phyloP scores from a whole-genome alignment of 2,113 vertebrate species.

The Channa argus region DNA sequence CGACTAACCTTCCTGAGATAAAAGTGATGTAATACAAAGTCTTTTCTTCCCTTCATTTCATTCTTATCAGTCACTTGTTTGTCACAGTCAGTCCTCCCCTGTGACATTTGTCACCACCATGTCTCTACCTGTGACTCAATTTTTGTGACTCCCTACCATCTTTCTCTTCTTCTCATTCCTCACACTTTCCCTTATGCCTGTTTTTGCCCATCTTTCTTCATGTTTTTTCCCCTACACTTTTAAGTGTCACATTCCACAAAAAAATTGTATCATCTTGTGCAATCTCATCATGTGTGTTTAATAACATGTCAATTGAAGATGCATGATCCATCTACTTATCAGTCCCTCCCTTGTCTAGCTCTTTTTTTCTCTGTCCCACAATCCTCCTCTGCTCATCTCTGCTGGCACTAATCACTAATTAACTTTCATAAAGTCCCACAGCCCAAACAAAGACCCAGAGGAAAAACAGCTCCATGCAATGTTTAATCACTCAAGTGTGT shows the following conservation, averaged over 20 bases:
- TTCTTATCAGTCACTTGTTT: constrained; percentile 11
- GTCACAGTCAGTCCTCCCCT: background rate
- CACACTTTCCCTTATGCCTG: background rate
- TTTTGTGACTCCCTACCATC: background rate
- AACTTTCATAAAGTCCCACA: constrained; percentile 62
- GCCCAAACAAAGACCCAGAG: constrained; percentile 33
- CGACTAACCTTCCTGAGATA: constrained; percentile 10
- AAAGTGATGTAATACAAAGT: background rate
- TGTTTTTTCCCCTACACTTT: background rate
- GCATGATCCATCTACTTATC: background rate
- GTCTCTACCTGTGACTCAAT: no score
- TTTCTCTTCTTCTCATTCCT: background rate
- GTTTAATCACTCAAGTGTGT: constrained; percentile 47
- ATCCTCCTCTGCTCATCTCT: constrained; percentile 36
- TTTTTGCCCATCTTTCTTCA: background rate
- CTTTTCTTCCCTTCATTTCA: background rate
- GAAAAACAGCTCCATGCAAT: constrained; percentile 21
- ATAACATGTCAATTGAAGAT: background rate
- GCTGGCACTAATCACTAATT: constrained; percentile 68
- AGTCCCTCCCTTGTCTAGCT: background rate
- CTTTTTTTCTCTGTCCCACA: constrained; percentile 20
- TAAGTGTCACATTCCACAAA: background rate
- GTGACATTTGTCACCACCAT: background rate
- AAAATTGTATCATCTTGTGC: background rate
- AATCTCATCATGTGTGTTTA: background rate